Conservation (phyloP, 2,888 invertebrate species). For the Aphidius colemani region DNA sequence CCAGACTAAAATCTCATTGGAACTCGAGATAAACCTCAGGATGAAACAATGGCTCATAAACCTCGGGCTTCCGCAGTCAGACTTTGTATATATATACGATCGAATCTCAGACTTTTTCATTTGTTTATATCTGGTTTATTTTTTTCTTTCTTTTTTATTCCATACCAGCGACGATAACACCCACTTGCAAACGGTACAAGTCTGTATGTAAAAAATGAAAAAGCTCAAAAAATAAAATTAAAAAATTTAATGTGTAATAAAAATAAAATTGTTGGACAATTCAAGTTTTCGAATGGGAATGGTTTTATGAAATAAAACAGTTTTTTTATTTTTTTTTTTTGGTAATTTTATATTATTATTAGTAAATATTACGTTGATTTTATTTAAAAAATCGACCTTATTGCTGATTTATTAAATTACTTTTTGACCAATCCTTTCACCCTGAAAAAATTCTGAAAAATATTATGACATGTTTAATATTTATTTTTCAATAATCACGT, state of each 20-base stretch:
- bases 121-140: slow-evolving; percentile 7
- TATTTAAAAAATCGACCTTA: no score
- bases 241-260: slow-evolving; percentile 9
- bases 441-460: no score
- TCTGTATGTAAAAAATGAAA: background rate
- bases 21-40: slow-evolving; percentile 18
- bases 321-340: no score
- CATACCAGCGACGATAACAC: slow-evolving; percentile 24
- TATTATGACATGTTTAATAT: no score
- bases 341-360: no score
- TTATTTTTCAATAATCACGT: no score
- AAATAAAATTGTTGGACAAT: background rate
- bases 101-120: slow-evolving; percentile 7
- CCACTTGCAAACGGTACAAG: slow-evolving; percentile 17
- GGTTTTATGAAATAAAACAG: no score
- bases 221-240: background rate
- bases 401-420: no score
- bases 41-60: slow-evolving; percentile 30
- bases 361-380: no score
- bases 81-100: slow-evolving; percentile 7
- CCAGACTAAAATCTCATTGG: slow-evolving; percentile 22
- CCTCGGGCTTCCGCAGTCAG: slow-evolving; percentile 23
- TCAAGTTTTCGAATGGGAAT: no score
- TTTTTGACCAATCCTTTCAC: no score
- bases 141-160: slow-evolving; percentile 8